A percentile compares a stretch with the other conserved stretches of the same genome.
These are phyloP conservation scores for Trachelus tabidus DNA, from an alignment of 2,888 invertebrate species.

Conservation along the genomic window DNA sequence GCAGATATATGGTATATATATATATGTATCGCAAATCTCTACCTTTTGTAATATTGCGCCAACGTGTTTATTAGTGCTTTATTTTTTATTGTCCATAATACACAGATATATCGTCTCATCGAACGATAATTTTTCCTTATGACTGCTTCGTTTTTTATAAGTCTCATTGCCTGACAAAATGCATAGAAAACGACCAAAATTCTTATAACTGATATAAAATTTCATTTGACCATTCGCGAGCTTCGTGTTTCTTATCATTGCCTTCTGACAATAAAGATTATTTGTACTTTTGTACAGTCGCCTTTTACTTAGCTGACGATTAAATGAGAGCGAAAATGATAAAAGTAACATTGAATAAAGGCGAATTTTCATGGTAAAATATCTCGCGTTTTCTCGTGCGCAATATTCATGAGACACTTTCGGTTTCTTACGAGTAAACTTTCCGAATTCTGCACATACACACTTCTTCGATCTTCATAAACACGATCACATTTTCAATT, in stretches of 20 bases:
- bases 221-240: slow-evolving; percentile 1
- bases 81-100: background rate
- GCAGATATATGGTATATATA: background rate
- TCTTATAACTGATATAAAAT: background rate
- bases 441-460: slow-evolving; percentile 45
- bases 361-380: slow-evolving; percentile 18
- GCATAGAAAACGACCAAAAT: background rate
- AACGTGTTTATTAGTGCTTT: background rate
- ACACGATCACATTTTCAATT: slow-evolving; percentile 44
- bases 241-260: slow-evolving; percentile 25
- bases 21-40: background rate
- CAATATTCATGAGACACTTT: slow-evolving; percentile 2
- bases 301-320: slow-evolving; percentile 42
- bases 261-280: slow-evolving; percentile 56
- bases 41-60: background rate
- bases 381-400: background rate
- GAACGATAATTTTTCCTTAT: background rate
- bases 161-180: background rate
- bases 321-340: slow-evolving; percentile 6
- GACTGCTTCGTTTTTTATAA: background rate
- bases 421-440: slow-evolving; percentile 12
- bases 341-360: slow-evolving; percentile 19
- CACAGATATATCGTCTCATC: background rate
- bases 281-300: slow-evolving; percentile 55
- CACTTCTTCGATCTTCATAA: slow-evolving; percentile 25